Percentiles rank a stretch among this genome's conserved stretches.
These are phyloP conservation scores for Hippocampus zosterae DNA, from an alignment of 2,113 vertebrate species.

Conservation along the genomic window DNA sequence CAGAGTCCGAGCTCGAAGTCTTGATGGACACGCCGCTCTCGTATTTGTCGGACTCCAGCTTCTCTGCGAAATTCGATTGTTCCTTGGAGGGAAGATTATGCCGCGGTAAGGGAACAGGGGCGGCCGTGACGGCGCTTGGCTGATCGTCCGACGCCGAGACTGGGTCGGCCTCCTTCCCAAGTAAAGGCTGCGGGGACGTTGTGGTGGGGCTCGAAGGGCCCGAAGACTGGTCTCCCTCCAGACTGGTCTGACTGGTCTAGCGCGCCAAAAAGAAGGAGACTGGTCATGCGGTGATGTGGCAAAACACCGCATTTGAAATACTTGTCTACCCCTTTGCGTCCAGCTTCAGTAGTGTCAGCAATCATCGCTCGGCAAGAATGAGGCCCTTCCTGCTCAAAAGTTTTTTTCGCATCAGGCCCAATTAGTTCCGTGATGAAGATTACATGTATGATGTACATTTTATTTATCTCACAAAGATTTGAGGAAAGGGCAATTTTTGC, in stretches of 20 bases:
- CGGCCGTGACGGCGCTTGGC: slow-evolving; percentile 2
- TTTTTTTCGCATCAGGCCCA: neutral
- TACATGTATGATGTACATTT: neutral
- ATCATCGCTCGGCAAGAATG: neutral
- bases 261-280: slow-evolving; percentile 49
- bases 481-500: neutral
- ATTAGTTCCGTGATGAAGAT: neutral
- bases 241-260: slow-evolving; percentile 75
- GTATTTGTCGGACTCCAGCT: slow-evolving; percentile 60
- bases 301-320: slow-evolving; percentile 2
- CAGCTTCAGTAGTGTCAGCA: neutral
- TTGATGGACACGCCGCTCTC: slow-evolving; percentile 69
- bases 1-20: slow-evolving; percentile 57
- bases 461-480: neutral
- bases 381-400: neutral
- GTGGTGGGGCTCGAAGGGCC: slow-evolving; percentile 42
- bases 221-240: slow-evolving; percentile 67
- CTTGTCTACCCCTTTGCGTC: neutral
- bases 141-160: slow-evolving; percentile 10
- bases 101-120: slow-evolving; percentile 40
- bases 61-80: slow-evolving; percentile 34
- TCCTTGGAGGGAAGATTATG: slow-evolving; percentile 22
- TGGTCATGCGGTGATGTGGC: slow-evolving; percentile 5
- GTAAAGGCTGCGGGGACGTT: slow-evolving; percentile 18
- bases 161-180: slow-evolving; percentile 10